Conservation (phyloP, 2,797 vertebrate species). For the Acestrorhynchus altus region DNA sequence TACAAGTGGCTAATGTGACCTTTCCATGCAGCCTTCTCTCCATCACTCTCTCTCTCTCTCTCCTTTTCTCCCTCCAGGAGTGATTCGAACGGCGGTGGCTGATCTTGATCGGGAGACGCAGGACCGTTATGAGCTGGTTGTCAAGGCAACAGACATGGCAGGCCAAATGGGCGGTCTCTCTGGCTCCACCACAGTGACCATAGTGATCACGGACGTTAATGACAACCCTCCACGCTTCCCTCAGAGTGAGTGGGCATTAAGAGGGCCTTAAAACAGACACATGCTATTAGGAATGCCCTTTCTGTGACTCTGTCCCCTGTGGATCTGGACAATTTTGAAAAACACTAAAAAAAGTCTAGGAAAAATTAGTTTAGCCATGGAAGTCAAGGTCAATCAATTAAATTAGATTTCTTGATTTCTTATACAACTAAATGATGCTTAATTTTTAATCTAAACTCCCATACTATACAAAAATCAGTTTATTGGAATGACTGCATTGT, state of each 20-base stretch:
- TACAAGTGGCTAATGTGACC: slow-evolving; percentile 21
- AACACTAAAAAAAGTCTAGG: background rate
- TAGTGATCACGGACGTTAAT: slow-evolving; percentile 97
- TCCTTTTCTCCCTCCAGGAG: slow-evolving; percentile 76
- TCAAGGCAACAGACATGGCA: slow-evolving; percentile 98
- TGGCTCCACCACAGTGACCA: slow-evolving; percentile 96
- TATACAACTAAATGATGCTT: background rate
- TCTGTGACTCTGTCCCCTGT: too few species aligned
- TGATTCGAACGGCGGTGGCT: slow-evolving; percentile 94
- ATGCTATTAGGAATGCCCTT: slow-evolving; percentile 35
- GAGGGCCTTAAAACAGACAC: slow-evolving; percentile 48
- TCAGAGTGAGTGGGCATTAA: slow-evolving; percentile 86
- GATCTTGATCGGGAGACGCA: slow-evolving; percentile 96
- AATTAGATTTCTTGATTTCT: background rate
- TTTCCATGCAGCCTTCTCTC: slow-evolving; percentile 20
- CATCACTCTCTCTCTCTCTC: slow-evolving; percentile 18
- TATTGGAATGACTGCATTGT: too few species aligned
- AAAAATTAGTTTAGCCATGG: background rate
- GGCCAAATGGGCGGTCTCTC: slow-evolving; percentile 98
- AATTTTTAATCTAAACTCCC: too few species aligned
- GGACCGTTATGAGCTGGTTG: slow-evolving; percentile 96
- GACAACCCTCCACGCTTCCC: slow-evolving; percentile 97
- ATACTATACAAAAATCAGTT: too few species aligned
- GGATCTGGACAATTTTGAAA: background rate
- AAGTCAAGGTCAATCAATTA: background rate